Conservation (phyloP, 37 sponge, comb jelly and placozoan genomes). For the Halisarca cf. caerulea region DNA sequence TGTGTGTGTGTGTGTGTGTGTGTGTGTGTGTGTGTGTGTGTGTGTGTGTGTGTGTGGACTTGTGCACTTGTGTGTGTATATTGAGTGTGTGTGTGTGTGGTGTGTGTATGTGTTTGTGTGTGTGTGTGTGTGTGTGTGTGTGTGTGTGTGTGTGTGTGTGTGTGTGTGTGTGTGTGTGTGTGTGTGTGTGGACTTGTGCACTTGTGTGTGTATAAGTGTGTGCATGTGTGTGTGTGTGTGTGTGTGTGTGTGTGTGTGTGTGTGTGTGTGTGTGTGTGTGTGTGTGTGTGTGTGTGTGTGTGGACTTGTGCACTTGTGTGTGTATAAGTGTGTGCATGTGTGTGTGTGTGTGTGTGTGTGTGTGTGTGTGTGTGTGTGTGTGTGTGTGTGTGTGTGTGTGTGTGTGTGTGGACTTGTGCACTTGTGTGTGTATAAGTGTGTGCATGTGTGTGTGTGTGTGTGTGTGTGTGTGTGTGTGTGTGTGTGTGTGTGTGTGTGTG, state of each 20-base stretch:
- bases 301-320: background rate
- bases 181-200: background rate
- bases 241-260: background rate
- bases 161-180: background rate
- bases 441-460: no score
- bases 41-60: no score
- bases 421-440: background rate
- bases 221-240: conserved; percentile 4
- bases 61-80: background rate
- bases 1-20: no score
- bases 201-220: background rate
- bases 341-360: no score
- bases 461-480: no score
- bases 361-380: background rate
- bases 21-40: no score
- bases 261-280: background rate
- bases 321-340: no score
- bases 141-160: background rate
- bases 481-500: no score
- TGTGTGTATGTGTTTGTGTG: background rate
- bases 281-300: background rate
- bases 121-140: conserved; percentile 7
- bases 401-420: background rate
- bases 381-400: background rate
- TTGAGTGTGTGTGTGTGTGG: no score